These are phyloP conservation scores for Leptatherina wallacei DNA, from an alignment of 2,797 vertebrate species.

Conservation along the genomic window DNA sequence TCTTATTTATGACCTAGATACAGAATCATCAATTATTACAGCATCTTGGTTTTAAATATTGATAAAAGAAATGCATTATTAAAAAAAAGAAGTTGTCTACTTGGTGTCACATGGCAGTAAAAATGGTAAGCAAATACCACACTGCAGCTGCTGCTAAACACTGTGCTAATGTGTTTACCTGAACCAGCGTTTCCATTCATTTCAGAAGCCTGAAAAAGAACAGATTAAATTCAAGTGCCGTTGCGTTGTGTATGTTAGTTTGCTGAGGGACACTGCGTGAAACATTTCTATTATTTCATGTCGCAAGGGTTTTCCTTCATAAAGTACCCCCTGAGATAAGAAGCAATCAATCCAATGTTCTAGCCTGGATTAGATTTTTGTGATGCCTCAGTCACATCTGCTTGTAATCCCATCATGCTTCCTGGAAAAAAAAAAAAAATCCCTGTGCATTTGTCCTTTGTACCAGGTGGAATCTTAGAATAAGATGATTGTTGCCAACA, in stretches of 20 bases:
- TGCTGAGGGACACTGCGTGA: background rate
- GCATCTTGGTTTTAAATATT: background rate
- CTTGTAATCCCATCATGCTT: constrained; percentile 66
- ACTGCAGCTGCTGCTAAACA: background rate
- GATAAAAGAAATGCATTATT: no score
- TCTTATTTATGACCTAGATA: constrained; percentile 3
- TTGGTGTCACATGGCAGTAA: background rate
- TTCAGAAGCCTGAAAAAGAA: constrained; percentile 17
- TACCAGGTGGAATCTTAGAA: constrained; percentile 59
- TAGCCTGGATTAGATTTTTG: constrained; percentile 42
- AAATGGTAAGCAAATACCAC: background rate
- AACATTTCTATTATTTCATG: constrained; percentile 41
- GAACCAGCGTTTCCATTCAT: background rate
- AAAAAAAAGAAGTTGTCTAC: no score
- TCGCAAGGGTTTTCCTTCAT: constrained; percentile 27
- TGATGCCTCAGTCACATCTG: constrained; percentile 66
- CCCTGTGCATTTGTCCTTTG: constrained; percentile 50
- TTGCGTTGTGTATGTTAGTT: background rate
- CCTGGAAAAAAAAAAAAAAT: constrained; percentile 48
- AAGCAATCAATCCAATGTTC: constrained; percentile 45
- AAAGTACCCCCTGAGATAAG: constrained; percentile 41
- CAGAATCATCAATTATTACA: constrained; percentile 2
- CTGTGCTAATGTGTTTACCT: background rate
- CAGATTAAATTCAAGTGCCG: constrained; percentile 25
- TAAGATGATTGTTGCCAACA: constrained; percentile 38